phyloP scores from a whole-genome alignment of 2,888 invertebrate genomes.

The Dromius quadrimaculatus region DNA sequence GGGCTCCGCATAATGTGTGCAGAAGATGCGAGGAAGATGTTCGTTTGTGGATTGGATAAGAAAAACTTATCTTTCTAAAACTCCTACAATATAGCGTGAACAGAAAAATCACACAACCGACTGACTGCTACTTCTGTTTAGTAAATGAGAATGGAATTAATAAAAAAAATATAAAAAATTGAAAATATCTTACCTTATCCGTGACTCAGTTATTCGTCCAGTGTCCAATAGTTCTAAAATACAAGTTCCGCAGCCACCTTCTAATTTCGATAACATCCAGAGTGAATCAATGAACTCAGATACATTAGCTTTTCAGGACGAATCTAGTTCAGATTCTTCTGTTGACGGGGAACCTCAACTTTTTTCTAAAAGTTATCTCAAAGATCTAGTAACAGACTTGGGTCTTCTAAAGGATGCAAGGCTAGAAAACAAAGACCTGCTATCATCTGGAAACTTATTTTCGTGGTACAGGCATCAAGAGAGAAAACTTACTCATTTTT shows the following conservation, averaged over 20 bases:
- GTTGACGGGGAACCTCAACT: constrained; percentile 37
- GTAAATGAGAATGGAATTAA: constrained; percentile 33
- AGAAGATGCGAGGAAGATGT: constrained; percentile 51
- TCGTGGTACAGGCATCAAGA: constrained; percentile 50
- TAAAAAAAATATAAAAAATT: constrained; percentile 47
- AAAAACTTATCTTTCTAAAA: constrained; percentile 12
- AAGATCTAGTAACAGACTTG: too few relatives aligned
- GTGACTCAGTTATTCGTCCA: constrained; percentile 46
- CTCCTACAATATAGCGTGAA: constrained; percentile 2
- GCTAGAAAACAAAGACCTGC: constrained; percentile 54
- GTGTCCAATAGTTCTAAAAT: constrained; percentile 34
- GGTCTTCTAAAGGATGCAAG: constrained; percentile 55
- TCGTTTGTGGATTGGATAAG: constrained; percentile 50
- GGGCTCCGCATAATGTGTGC: constrained; percentile 55
- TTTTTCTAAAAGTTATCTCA: too few relatives aligned
- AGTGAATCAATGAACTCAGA: constrained; percentile 27
- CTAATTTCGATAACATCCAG: constrained; percentile 35
- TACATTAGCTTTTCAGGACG: neutral
- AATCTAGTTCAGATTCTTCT: constrained; percentile 1
- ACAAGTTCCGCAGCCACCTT: constrained; percentile 51
- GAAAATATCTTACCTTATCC: constrained; percentile 36
- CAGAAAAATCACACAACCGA: constrained; percentile 35
- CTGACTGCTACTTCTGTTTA: constrained; percentile 36
- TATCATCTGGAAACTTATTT: constrained; percentile 36
- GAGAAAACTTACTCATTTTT: constrained; percentile 41